Base-by-base conservation (phyloP, 2,113 vertebrate species). In the Regulus satrapa region DNA sequence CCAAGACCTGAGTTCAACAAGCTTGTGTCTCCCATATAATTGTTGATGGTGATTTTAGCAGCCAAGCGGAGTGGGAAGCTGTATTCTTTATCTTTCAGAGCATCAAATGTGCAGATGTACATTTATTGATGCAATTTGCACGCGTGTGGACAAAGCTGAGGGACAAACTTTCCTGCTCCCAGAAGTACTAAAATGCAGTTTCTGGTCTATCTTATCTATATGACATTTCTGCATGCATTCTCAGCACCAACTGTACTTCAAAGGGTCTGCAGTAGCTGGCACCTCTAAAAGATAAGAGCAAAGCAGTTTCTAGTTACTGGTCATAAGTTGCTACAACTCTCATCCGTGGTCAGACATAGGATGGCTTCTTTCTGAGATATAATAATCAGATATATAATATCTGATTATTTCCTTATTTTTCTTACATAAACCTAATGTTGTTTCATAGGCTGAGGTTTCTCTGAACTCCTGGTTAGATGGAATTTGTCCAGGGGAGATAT, bases 91-190 rank as follows among this genome's bases (percentile, higher is more conserved):
- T 52, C 68, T 31, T 73, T 55, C 61, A 40, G 43, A 24, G 24
- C 1, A 0, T 48, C 62, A 85, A 36, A n/a, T 68, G 32, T 45
- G 49, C 19, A 81, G 61, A 80, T 56, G 11, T 12, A 17, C 56
- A 19, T 38, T 56, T 75, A 68, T 21, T 52, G 40, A 6, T 63
- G 38, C 4, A 77, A 74, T 69, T 51, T 49, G 26, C 18, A 41
- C 0, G 0, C 10, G 4, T 24, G 32, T 20, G n/a, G 29, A 26
- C n/a, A 73, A 78, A 91, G 23, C 1, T 48, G 32, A 29, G 10
- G 10, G 19, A 54, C 16, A 91, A 85, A 19, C 2, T 13, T 67
- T 55, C 19, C n/a, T 78, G 28, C 40, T 23, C 23, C 59, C 61
- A 49, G 34, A 83, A 86, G 23, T 74, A 46, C 10, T 41, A 26